Base-by-base conservation (phyloP, 2,113 vertebrate species). In the Geococcyx californianus region DNA sequence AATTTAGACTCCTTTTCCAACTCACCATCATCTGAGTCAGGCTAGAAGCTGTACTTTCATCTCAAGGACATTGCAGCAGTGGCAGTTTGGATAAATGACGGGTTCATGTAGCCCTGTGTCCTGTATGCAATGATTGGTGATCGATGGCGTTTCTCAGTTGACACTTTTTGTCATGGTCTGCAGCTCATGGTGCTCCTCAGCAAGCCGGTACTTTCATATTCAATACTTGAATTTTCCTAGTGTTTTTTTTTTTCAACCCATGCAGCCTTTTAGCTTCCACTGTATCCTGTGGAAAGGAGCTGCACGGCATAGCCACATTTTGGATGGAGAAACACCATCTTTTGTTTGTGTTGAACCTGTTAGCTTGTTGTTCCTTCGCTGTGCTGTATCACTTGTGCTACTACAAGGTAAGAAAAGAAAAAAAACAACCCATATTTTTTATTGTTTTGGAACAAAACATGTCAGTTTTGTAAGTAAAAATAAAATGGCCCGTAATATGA, bases 401-500 rank as follows among this genome's bases (percentile, higher is more conserved):
- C 52, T 34, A 16, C 9, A 79, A 84, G 51, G 40, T 62, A 63
- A 69, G 66, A 54, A 68, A 84, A 67, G 10, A 20, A 26, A 70
- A 81, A 49, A 59, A 19, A 16, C 13, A 1, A 12, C 62, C 25
- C 2, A 3, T n/a, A 28, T 47, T 64, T 87, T 84, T 68, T 68
- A 77, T 75, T 84, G 23, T 60, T 96, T 84, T 79, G 62, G 56
- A 91, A 38, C 3, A 90, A 92, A 92, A 79, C 20, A 52, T 1
- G 47, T 70, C 49, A 45, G 40, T 87, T 95, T 92, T 72, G 18
- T 29, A 74, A 82, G 89, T 52, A 62, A 90, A 96, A 95, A 60
- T 75, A 67, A 92, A 94, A 40, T 76, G 85, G 40, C 45, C 52
- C n/a, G 36, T 80, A 83, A 96, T 89, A 80, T 93, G 87, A 87